Percentiles rank a stretch among this genome's conserved stretches.
phyloP scores from a whole-genome alignment of 2,113 vertebrate genomes.

The Paedocypris sp. region DNA sequence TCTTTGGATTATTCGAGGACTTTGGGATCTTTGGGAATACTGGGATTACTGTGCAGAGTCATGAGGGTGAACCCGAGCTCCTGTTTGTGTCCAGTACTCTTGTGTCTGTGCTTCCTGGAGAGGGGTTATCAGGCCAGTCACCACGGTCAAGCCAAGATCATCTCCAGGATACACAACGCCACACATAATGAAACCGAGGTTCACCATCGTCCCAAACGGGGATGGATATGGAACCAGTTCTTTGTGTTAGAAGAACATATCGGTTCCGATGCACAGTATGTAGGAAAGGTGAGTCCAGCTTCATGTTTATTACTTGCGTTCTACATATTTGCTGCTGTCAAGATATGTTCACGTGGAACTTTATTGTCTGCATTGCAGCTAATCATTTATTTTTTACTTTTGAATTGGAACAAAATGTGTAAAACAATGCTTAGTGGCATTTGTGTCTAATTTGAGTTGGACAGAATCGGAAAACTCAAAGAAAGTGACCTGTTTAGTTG shows the following conservation, averaged over 20 bases:
- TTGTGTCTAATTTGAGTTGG: too few species aligned
- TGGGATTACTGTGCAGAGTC: slow-evolving; percentile 54
- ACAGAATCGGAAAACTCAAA: too few species aligned
- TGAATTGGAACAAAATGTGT: too few species aligned
- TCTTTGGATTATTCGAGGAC: slow-evolving; percentile 18
- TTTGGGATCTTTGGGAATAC: slow-evolving; percentile 19
- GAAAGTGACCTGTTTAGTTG: too few species aligned
- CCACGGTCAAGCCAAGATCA: slow-evolving; percentile 43
- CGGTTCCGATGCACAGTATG: slow-evolving; percentile 90
- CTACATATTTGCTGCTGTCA: too few species aligned
- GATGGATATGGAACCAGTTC: slow-evolving; percentile 99
- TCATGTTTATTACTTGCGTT: not conserved
- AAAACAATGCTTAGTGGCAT: too few species aligned
- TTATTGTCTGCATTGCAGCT: too few species aligned
- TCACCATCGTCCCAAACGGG: slow-evolving; percentile 92
- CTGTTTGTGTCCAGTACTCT: slow-evolving; percentile 84
- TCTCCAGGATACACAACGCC: slow-evolving; percentile 40
- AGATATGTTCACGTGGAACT: too few species aligned
- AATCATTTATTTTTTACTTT: too few species aligned
- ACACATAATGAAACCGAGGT: slow-evolving; percentile 76
- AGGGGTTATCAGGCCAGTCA: slow-evolving; percentile 69
- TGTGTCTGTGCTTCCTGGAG: slow-evolving; percentile 95
- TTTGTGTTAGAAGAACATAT: slow-evolving; percentile 99
- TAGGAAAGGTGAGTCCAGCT: slow-evolving; percentile 79
- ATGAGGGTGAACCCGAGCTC: slow-evolving; percentile 86